Evolutionary conservation across 1,140 invertebrate genomes (phyloP).

Genomic region (Saccostrea echinata): DNA sequence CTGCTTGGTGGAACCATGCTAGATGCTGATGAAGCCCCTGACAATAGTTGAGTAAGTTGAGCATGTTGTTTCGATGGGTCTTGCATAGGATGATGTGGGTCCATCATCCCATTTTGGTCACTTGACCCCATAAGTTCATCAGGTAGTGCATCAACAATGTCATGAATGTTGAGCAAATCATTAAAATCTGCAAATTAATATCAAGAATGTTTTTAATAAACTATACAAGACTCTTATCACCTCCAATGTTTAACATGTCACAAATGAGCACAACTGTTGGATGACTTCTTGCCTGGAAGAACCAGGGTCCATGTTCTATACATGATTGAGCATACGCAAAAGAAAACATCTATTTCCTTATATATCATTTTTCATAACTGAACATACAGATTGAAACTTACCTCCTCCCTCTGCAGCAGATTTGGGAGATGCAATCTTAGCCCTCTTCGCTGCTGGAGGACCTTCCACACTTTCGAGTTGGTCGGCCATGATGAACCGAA

Average conservation of each 20-base stretch:
- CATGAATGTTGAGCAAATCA: conserved; percentile 62
- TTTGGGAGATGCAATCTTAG: conserved; percentile 88
- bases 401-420: conserved; percentile 81
- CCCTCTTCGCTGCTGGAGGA: conserved; percentile 95
- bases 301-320: not conserved
- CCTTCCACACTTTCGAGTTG: conserved; percentile 93
- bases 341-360: conserved; percentile 6
- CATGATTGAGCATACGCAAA: not conserved
- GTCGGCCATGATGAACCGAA: conserved; percentile 84
- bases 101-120: conserved; percentile 73
- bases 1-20: conserved; percentile 33
- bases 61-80: conserved; percentile 69
- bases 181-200: conserved; percentile 18
- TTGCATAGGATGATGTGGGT: conserved; percentile 61
- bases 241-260: not conserved
- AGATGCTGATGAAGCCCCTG: conserved; percentile 60
- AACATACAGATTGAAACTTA: conserved; percentile 80
- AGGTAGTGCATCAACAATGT: conserved; percentile 87
- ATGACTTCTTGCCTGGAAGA: not conserved
- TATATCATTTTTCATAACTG: not conserved
- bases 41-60: conserved; percentile 71
- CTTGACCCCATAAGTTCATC: conserved; percentile 88
- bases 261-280: not conserved
- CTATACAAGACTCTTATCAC: no score
- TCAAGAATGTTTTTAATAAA: no score